A percentile compares a stretch with the other conserved stretches of the same genome.
Evolutionary conservation across 2,797 vertebrate genomes (phyloP).

Genomic region (Coccyzus lansbergi): DNA sequence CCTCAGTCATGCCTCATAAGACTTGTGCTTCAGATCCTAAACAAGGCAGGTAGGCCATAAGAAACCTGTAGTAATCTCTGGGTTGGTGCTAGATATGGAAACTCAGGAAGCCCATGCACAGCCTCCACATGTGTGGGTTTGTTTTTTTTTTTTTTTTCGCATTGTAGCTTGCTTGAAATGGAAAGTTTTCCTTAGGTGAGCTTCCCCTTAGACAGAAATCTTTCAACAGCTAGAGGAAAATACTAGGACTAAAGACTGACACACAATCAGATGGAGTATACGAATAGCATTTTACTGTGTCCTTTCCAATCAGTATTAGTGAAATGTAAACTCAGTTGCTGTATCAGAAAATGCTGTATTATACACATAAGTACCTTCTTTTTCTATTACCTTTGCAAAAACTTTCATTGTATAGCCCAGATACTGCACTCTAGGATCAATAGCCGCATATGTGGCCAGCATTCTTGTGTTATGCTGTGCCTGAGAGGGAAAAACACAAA

Average conservation of each 20-base stretch:
- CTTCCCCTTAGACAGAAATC: background rate
- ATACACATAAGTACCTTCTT: background rate
- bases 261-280: background rate
- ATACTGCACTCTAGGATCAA: slow-evolving; percentile 94
- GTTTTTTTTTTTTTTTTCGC: background rate
- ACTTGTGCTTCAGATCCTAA: too few relatives aligned
- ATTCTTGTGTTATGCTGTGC: slow-evolving; percentile 98
- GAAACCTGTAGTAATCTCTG: background rate
- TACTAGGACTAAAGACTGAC: background rate
- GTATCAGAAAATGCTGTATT: background rate
- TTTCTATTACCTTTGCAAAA: slow-evolving; percentile 90
- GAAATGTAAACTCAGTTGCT: background rate
- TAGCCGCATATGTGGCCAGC: slow-evolving; percentile 94
- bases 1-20: too few relatives aligned
- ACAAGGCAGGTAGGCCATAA: background rate
- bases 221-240: background rate
- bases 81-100: background rate
- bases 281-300: background rate
- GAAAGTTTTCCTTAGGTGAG: background rate
- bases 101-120: background rate
- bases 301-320: background rate
- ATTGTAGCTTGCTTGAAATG: background rate
- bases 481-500: slow-evolving; percentile 64
- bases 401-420: slow-evolving; percentile 98
- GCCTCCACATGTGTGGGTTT: too few relatives aligned